Evolutionary conservation across 2,113 vertebrate genomes (phyloP).

Genomic region (Sinocyclocheilus rhinocerous): DNA sequence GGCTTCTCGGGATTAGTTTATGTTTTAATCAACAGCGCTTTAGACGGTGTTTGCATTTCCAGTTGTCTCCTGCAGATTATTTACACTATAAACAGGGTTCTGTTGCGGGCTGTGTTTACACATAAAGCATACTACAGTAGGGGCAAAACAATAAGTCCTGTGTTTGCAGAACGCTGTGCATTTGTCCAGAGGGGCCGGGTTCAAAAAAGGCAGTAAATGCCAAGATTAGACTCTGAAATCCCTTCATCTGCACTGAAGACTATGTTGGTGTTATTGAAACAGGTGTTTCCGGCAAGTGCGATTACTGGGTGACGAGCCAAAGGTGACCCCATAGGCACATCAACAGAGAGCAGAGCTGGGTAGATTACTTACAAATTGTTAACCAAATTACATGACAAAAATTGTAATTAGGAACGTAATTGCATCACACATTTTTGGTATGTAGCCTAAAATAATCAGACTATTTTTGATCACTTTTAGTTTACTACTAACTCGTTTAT

Average conservation of each 20-base stretch:
- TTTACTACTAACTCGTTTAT: too few relatives aligned
- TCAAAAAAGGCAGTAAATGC: constrained; percentile 25
- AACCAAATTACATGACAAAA: too few relatives aligned
- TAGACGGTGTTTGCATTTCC: constrained; percentile 31
- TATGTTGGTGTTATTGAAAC: constrained; percentile 22
- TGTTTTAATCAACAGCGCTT: constrained; percentile 19
- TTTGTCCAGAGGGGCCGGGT: neutral
- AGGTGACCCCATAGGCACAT: constrained; percentile 7
- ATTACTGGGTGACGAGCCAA: neutral
- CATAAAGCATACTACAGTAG: constrained; percentile 43
- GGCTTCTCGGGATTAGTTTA: neutral
- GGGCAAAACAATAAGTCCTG: constrained; percentile 50
- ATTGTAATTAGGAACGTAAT: too few relatives aligned
- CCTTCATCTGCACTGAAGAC: constrained; percentile 2
- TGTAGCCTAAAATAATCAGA: too few relatives aligned
- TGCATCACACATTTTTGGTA: too few relatives aligned
- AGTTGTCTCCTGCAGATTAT: constrained; percentile 23
- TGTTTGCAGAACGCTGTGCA: neutral
- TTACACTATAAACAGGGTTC: constrained; percentile 49
- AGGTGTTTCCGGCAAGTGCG: constrained; percentile 40
- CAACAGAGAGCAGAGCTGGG: neutral
- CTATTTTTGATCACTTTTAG: too few relatives aligned
- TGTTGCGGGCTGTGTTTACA: constrained; percentile 51
- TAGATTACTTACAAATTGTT: too few relatives aligned
- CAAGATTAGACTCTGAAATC: constrained; percentile 36